Evolutionary conservation across 2,113 vertebrate genomes (phyloP), one percentile per base, ranked within the genome.

Genomic region (Nerophis lumbriciformis): DNA sequence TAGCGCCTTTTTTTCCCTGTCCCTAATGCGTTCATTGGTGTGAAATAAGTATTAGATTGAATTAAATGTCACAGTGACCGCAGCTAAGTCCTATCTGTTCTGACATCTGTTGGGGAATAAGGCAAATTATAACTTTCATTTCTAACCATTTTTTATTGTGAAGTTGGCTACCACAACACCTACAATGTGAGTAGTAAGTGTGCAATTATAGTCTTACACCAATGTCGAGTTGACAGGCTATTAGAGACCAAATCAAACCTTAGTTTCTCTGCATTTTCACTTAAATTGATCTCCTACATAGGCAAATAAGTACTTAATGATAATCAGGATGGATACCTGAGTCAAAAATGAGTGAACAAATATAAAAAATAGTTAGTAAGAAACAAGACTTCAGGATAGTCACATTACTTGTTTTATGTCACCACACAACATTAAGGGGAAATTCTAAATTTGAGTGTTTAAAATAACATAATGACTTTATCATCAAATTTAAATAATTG

Each of bases 191-290:
- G 35, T 44, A 28, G 6, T 6, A 53, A 64, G 37, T 45, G 53
- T 47, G 49, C 8, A 49, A 65, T 68, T 66, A 55, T 6, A 50
- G 64, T 71, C 70, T 58, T 44, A 65, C 51, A 50, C 12, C 19
- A 45, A 49, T 15, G 48, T 4, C 51, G 42, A 48, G 58, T 59
- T 16, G 50, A 61, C 51, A 21, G 8, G 47, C 15, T 9, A 7
- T 53, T 9, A 63, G 13, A 50, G 19, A 64, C 28, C 28, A 28
- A 28, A 28, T 28, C 1, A 3, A 28, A 28, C 13, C 8, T 3
- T 45, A 61, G 10, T 48, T 67, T 45, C 47, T 63, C n/a, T 36
- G 49, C 64, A 39, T 48, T 47, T 48, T 39, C 7, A 37, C 6
- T 35, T 48, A 38, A 37, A 53, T 15, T 42, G 39, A 9, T 48